These are phyloP conservation scores for Dasypus novemcinctus DNA, from an alignment of 2,113 vertebrate genomes.

Conservation along the genomic window DNA sequence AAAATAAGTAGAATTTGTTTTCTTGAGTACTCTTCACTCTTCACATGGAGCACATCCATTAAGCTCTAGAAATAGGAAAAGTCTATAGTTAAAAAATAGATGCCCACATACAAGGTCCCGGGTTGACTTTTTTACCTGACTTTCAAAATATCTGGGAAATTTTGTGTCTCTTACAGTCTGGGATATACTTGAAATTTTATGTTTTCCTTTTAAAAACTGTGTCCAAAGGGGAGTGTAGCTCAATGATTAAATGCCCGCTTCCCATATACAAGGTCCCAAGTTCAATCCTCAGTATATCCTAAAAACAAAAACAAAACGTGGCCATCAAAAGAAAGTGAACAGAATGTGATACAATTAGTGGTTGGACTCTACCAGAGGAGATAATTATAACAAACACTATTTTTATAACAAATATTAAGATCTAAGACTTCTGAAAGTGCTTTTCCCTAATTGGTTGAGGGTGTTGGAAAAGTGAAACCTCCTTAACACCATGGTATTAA, in stretches of 20 bases:
- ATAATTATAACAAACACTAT: background rate
- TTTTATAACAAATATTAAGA: background rate
- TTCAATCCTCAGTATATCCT: too few species aligned
- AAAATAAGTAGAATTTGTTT: background rate
- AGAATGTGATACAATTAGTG: background rate
- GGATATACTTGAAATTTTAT: background rate
- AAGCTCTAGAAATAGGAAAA: background rate
- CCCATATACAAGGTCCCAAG: too few species aligned
- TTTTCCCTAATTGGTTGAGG: background rate
- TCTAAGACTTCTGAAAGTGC: background rate
- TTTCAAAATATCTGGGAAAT: background rate
- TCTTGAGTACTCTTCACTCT: background rate
- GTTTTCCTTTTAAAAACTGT: constrained; percentile 25
- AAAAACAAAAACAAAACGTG: background rate
- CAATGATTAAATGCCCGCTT: too few species aligned
- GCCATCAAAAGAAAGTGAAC: background rate
- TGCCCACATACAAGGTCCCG: too few species aligned
- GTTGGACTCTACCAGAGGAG: background rate
- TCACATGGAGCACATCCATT: background rate
- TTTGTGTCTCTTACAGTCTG: background rate
- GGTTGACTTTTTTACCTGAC: background rate
- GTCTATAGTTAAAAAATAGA: background rate
- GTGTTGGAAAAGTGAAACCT: background rate
- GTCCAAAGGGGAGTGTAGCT: background rate
- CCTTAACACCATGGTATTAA: background rate